Evolutionary conservation across 2,888 invertebrate genomes (phyloP).

Genomic region (Drosophila anomelani): DNA sequence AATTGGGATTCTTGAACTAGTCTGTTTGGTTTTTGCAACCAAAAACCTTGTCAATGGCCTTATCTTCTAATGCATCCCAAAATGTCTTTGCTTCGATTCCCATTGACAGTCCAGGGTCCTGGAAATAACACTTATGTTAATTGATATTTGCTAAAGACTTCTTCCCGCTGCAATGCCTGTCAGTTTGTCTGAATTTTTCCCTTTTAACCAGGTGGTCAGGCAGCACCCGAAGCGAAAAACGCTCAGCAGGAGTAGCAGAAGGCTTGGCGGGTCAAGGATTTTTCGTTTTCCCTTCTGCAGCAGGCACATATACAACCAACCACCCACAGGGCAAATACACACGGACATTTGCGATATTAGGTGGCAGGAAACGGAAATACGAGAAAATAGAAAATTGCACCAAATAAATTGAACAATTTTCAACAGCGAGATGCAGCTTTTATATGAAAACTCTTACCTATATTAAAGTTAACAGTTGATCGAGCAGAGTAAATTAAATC

Average conservation of each 20-base stretch:
- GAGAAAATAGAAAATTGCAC: slow-evolving; percentile 28
- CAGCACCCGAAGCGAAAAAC: slow-evolving; percentile 26
- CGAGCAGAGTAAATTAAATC: slow-evolving; percentile 17
- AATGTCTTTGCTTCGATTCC: not conserved
- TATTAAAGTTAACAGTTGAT: slow-evolving; percentile 6
- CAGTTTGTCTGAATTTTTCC: not conserved
- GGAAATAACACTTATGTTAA: slow-evolving; percentile 55
- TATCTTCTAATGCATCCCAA: not conserved
- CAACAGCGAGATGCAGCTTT: slow-evolving; percentile 1
- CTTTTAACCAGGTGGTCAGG: slow-evolving; percentile 14
- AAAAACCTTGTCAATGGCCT: not conserved
- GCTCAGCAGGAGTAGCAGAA: slow-evolving; percentile 10
- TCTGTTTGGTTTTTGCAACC: not conserved
- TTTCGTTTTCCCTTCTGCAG: slow-evolving; percentile 35
- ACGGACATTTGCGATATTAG: slow-evolving; percentile 9
- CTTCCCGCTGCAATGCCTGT: slow-evolving; percentile 3
- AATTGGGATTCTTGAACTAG: not conserved
- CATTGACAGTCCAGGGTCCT: slow-evolving; percentile 1
- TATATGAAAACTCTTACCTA: not conserved
- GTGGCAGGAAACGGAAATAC: slow-evolving; percentile 21
- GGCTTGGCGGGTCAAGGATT: slow-evolving; percentile 64
- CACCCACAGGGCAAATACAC: slow-evolving; percentile 14
- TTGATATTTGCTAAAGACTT: slow-evolving; percentile 52
- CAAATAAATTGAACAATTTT: slow-evolving; percentile 23
- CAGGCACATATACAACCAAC: slow-evolving; percentile 28